Evolutionary conservation across 2,113 vertebrate species (phyloP).

Genomic region (Datnioides undecimradiatus): DNA sequence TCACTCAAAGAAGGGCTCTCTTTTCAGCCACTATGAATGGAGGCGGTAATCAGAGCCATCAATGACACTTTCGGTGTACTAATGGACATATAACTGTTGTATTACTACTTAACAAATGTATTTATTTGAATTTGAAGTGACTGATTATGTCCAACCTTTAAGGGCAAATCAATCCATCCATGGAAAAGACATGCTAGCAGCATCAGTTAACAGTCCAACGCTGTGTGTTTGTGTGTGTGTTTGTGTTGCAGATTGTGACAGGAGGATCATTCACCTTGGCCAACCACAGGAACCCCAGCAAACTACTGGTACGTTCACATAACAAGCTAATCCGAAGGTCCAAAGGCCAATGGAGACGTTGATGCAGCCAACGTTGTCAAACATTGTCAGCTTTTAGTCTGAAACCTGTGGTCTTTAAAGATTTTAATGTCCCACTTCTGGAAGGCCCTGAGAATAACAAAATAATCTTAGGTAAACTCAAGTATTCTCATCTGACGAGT

Average conservation of each 20-base stretch:
- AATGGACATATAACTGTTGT: too few species aligned
- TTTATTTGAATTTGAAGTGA: background rate
- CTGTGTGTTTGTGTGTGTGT: conserved; percentile 6
- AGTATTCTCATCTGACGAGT: too few species aligned
- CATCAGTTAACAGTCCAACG: background rate
- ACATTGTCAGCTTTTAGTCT: background rate
- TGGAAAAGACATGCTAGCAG: too few species aligned
- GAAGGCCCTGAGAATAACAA: background rate
- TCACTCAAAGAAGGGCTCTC: too few species aligned
- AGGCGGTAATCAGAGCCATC: too few species aligned
- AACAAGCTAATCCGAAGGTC: background rate
- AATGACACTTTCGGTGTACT: too few species aligned
- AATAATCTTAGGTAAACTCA: too few species aligned
- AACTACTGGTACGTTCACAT: conserved; percentile 61
- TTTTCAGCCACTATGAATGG: too few species aligned
- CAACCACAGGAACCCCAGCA: conserved; percentile 74
- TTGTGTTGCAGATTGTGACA: conserved; percentile 69
- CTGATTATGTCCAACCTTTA: too few species aligned
- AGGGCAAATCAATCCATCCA: too few species aligned
- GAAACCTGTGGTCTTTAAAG: background rate
- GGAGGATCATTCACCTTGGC: conserved; percentile 78
- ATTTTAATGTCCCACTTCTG: background rate
- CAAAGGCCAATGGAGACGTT: background rate
- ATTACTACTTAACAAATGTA: background rate
- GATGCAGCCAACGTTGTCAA: background rate